Conservation (phyloP, 2,888 invertebrate genomes). For the Tipula vernalis region DNA sequence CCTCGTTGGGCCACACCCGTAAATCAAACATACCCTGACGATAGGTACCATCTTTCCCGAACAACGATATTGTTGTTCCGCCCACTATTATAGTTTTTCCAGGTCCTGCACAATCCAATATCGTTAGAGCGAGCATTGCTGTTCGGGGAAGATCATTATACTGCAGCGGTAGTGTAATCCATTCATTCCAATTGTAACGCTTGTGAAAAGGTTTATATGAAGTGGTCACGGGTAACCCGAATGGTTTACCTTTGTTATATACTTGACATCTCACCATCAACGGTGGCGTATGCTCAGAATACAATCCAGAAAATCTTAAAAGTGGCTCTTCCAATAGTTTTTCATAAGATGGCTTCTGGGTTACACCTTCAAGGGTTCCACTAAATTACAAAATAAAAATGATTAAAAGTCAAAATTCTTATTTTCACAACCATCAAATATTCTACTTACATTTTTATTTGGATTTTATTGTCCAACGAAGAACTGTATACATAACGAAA, state of each 20-base stretch:
- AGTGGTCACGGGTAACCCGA: slow-evolving; percentile 77
- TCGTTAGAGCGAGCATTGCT: slow-evolving; percentile 73
- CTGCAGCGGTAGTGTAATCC: slow-evolving; percentile 81
- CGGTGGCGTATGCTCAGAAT: slow-evolving; percentile 74
- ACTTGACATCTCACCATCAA: slow-evolving; percentile 80
- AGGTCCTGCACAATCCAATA: slow-evolving; percentile 85
- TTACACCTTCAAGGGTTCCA: slow-evolving; percentile 85
- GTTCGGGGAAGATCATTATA: slow-evolving; percentile 85
- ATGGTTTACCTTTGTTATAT: slow-evolving; percentile 63
- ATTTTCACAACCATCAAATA: slow-evolving; percentile 9
- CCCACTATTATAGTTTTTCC: slow-evolving; percentile 75
- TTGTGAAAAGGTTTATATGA: slow-evolving; percentile 86
- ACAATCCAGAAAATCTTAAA: slow-evolving; percentile 80
- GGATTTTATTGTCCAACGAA: slow-evolving; percentile 71
- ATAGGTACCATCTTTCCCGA: slow-evolving; percentile 88
- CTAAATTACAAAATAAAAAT: slow-evolving; percentile 36
- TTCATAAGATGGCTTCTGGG: slow-evolving; percentile 76
- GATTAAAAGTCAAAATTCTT: slow-evolving; percentile 15
- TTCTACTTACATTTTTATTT: slow-evolving; percentile 78
- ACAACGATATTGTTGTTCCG: slow-evolving; percentile 83
- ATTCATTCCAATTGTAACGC: slow-evolving; percentile 85
- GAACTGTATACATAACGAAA: slow-evolving; percentile 86
- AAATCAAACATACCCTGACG: slow-evolving; percentile 84
- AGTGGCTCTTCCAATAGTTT: slow-evolving; percentile 77
- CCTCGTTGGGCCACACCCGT: slow-evolving; percentile 73